Base-by-base conservation (phyloP, 2,888 invertebrate genomes). In the Trachelus troglodyta region DNA sequence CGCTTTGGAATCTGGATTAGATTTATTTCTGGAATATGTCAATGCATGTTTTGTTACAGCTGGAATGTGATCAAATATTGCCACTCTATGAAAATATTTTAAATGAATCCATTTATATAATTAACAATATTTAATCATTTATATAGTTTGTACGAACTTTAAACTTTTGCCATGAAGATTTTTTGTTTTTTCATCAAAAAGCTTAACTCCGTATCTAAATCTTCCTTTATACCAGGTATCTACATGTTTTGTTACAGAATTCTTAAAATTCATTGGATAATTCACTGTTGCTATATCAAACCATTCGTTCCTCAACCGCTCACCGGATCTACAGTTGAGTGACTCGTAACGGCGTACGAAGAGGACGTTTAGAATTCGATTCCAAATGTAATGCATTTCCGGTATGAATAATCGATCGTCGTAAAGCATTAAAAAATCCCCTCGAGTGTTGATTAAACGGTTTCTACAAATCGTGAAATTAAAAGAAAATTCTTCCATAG, bases 271-370 rank as follows among this genome's bases (percentile, higher is more conserved):
- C 23, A 94, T 93, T 0, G 97, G 96, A 90, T 95, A 97, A 0
- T 95, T 95, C 1, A 96, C 94, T 0, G 96, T 96, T 2, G 94
- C 93, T 0, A 97, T 90, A 85, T 95, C 95, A 82, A 95, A 96
- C 93, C 95, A 95, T 31, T 94, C 92, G 33, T 81, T 69, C 0
- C 69, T 77, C 4, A 77, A 15, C 68, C 78, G 81, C 12, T 85
- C 83, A 0, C 87, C 87, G 0, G 87, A 86, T 77, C 86, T 85
- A 35, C 85, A 82, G 23, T 82, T 86, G 23, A 81, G 81, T 11
- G 77, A 78, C 12, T 80, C 91, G 85, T 94, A 94, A 83, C 93
- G 93, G 75, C 94, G 93, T 23, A 97, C 92, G 83, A 97, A 97
- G 11, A 97, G 90, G 0, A 96, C 94, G 84, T 96, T 95, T 31